Conservation (phyloP, 2,113 vertebrate genomes). For the Elgaria multicarinata region DNA sequence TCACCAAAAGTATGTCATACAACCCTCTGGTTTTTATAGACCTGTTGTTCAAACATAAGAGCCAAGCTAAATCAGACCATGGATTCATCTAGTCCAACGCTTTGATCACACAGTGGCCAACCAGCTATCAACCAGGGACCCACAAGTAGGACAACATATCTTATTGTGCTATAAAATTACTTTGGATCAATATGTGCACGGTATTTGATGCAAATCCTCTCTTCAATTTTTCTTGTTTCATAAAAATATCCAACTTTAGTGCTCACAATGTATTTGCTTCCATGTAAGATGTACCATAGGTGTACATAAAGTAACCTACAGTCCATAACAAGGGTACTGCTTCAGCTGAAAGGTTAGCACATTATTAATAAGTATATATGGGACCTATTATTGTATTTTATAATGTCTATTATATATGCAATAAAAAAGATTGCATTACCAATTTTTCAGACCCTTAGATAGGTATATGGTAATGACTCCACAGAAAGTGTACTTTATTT, state of each 20-base stretch:
- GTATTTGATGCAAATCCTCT: background rate
- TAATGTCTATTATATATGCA: background rate
- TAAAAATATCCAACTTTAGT: too few species aligned
- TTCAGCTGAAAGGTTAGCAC: background rate
- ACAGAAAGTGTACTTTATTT: background rate
- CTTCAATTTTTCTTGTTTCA: slow-evolving; percentile 20
- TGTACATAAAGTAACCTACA: background rate
- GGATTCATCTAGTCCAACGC: too few species aligned
- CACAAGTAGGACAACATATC: too few species aligned
- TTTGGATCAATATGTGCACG: slow-evolving; percentile 8
- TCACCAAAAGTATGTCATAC: slow-evolving; percentile 58
- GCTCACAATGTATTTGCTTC: background rate
- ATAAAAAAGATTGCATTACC: background rate
- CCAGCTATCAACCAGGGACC: too few species aligned
- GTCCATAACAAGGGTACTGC: background rate
- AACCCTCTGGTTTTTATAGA: slow-evolving; percentile 47
- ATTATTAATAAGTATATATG: background rate
- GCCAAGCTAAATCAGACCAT: too few species aligned
- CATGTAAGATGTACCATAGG: background rate
- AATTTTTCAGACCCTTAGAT: background rate
- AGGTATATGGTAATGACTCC: background rate
- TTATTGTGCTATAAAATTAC: slow-evolving; percentile 12
- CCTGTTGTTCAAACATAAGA: too few species aligned
- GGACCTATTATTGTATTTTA: background rate
- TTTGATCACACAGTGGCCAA: too few species aligned